Evolutionary conservation across 2,888 invertebrate genomes (phyloP).

Genomic region (Nymphalis c-album): DNA sequence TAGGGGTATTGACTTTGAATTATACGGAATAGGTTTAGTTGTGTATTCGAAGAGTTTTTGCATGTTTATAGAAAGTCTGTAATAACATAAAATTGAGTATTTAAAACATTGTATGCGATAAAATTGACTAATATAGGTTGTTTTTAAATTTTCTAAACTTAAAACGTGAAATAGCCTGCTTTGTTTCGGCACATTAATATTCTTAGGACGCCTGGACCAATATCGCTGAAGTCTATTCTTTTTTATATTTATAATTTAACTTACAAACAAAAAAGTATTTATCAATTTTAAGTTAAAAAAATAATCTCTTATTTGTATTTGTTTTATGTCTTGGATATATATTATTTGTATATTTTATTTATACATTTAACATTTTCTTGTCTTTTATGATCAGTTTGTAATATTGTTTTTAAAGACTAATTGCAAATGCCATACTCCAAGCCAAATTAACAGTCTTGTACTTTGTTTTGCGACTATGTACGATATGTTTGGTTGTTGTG

Average conservation of each 20-base stretch:
- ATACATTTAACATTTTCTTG: no score
- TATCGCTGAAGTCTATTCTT: slow-evolving; percentile 6
- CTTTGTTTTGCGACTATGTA: neutral
- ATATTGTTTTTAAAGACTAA: neutral
- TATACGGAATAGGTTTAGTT: slow-evolving; percentile 58
- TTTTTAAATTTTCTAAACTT: slow-evolving; percentile 42
- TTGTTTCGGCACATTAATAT: slow-evolving; percentile 2
- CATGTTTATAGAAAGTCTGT: slow-evolving; percentile 50
- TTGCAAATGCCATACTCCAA: neutral
- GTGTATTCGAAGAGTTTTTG: slow-evolving; percentile 57
- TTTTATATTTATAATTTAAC: neutral
- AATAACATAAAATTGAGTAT: slow-evolving; percentile 28
- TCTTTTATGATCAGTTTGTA: neutral
- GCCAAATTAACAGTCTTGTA: slow-evolving; percentile 11
- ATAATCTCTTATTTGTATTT: neutral
- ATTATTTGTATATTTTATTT: neutral
- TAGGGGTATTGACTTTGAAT: slow-evolving; percentile 49
- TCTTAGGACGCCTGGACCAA: slow-evolving; percentile 24
- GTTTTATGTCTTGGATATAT: neutral
- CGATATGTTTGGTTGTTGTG: neutral
- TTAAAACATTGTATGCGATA: slow-evolving; percentile 22
- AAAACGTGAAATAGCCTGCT: slow-evolving; percentile 10
- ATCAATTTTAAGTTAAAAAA: neutral
- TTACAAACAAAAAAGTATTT: no score
- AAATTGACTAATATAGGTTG: slow-evolving; percentile 41